Base-by-base conservation (phyloP, 2,113 vertebrate genomes). In the Picathartes gymnocephalus region DNA sequence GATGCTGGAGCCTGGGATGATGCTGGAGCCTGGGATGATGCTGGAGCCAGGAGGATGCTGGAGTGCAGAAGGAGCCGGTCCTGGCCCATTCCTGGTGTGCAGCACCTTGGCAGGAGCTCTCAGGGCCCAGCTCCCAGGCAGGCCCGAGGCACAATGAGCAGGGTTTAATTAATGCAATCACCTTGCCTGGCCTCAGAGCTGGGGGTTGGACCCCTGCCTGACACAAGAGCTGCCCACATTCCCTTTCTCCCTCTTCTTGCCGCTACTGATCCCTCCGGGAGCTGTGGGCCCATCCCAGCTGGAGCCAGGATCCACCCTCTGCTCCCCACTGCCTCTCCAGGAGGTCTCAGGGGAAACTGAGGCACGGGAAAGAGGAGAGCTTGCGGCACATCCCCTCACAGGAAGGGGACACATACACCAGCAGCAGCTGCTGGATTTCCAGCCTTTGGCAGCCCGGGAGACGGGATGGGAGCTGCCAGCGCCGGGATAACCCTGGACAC, bases 391-490 rank as follows among this genome's bases (percentile, higher is more conserved):
- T 48, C 45, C 24, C 39, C 25, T 50, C 0, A 0, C 14, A 20
- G 72, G 35, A 48, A 5, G 13, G 11, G 6, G 53, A 28, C 25
- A 6, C n/a, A 0, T 3, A 11, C 18, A 16, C 65, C 23, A 2
- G 2, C 19, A 7, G 56, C 44, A 42, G 39, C 2, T 1, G 4
- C 7, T 47, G 8, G 24, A 44, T 60, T 30, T 10, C 20, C 71
- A 37, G 86, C 71, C n/a, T 37, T 33, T 31, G 61, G 21, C 30
- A 53, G 57, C 10, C 27, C 6, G 40, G 65, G 51, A 35, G 21
- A 10, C 0, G 28, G 62, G 33, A 11, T 0, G 4, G 66, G 79
- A 79, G 65, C 68, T 27, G 60, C 1, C 1, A 2, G 2, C 1
- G 37, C 58, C 2, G 33, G 90, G 42, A 45, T 23, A 19, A 8